These are phyloP conservation scores for Urechis unicinctus DNA, from an alignment of 2,888 invertebrate genomes.

Conservation along the genomic window DNA sequence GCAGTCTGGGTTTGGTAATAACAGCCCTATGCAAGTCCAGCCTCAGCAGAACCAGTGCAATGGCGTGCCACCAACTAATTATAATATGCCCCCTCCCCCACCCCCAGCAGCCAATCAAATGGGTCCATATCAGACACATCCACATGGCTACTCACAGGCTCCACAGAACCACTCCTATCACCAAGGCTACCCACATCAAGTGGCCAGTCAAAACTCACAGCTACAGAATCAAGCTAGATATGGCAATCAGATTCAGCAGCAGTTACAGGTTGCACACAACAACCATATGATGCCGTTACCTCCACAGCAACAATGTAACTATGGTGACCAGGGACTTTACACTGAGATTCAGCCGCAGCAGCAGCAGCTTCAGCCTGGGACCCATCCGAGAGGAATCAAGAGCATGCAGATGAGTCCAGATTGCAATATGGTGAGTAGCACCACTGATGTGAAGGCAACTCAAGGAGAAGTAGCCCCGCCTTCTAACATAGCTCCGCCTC, in stretches of 20 bases:
- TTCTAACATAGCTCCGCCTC: neutral
- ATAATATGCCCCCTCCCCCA: neutral
- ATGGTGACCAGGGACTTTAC: no score
- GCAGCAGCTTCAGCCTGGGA: neutral
- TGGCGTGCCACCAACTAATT: no score
- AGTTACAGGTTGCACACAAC: no score
- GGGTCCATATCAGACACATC: neutral
- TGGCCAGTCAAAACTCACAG: no score
- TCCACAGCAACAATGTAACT: no score
- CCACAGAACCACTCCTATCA: neutral
- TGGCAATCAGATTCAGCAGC: no score
- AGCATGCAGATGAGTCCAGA: slow-evolving; percentile 46
- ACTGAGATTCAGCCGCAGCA: slow-evolving; percentile 1
- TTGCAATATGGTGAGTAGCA: slow-evolving; percentile 48
- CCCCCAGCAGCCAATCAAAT: neutral
- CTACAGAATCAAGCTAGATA: no score
- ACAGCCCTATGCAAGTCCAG: neutral
- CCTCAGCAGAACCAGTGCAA: neutral
- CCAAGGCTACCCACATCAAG: no score
- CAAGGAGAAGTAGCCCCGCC: slow-evolving; percentile 4
- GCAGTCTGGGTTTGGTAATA: neutral
- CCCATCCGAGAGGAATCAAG: no score
- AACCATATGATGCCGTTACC: no score
- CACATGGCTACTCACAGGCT: no score
- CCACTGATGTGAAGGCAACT: slow-evolving; percentile 35